A percentile compares a stretch with the other conserved stretches of the same genome.
phyloP scores from a whole-genome alignment of 2,888 invertebrate species.

The Dione juno region DNA sequence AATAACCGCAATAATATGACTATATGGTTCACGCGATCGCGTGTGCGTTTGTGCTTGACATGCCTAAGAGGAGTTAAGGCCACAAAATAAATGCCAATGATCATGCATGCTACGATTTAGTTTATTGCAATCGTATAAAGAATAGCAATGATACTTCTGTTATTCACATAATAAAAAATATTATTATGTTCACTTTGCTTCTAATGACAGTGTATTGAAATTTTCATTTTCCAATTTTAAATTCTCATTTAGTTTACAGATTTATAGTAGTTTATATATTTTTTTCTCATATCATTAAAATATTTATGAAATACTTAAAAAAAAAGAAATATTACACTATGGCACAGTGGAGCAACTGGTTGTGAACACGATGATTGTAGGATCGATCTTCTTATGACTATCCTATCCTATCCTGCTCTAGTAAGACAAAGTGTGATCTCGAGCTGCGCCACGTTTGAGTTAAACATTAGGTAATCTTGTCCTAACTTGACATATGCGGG shows the following conservation, averaged over 20 bases:
- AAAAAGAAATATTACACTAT: no score
- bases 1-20: constrained; percentile 30
- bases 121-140: background rate
- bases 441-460: no score
- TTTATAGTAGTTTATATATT: background rate
- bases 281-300: no score
- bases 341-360: background rate
- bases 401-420: no score
- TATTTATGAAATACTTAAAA: no score
- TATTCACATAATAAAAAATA: background rate
- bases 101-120: constrained; percentile 4
- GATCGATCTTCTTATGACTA: no score
- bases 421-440: no score
- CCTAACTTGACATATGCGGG: no score
- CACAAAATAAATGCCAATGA: constrained; percentile 32
- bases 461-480: no score
- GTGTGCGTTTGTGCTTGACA: constrained; percentile 33
- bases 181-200: background rate
- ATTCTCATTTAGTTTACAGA: no score
- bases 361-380: no score
- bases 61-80: constrained; percentile 24
- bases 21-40: constrained; percentile 40
- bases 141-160: background rate
- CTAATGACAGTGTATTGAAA: background rate
- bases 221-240: background rate